Evolutionary conservation across 2,113 vertebrate species (phyloP).

Genomic region (Lophotis ruficrista): DNA sequence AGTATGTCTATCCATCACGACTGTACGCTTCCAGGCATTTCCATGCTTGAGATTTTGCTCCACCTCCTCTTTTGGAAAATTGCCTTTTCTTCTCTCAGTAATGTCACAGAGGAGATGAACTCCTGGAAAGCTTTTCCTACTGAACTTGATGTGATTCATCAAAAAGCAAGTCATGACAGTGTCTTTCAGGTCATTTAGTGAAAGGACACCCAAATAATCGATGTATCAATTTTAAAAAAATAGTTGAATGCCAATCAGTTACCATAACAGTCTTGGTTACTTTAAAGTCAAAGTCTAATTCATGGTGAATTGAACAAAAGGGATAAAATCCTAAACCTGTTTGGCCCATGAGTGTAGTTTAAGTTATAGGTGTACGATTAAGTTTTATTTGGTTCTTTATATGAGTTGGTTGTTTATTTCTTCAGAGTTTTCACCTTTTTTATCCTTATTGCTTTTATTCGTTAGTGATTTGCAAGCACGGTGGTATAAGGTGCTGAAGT

Average conservation of each 20-base stretch:
- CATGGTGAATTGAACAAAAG: background rate
- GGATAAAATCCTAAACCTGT: background rate
- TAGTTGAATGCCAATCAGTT: background rate
- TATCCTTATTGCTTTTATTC: background rate
- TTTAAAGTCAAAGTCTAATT: background rate
- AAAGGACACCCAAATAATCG: background rate
- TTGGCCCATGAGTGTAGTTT: background rate
- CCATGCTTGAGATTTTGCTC: background rate
- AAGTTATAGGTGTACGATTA: background rate
- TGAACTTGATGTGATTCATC: background rate
- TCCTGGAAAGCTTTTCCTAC: background rate
- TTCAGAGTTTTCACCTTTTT: background rate
- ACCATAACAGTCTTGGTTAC: background rate
- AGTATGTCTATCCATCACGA: background rate
- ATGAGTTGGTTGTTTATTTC: background rate
- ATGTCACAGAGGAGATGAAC: background rate
- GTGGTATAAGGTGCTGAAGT: background rate
- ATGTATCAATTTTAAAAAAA: background rate
- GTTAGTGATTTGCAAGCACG: background rate
- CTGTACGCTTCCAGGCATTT: background rate
- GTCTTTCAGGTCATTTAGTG: background rate
- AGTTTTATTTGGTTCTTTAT: background rate
- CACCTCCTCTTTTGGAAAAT: background rate
- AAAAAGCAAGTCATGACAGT: background rate
- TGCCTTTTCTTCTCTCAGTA: background rate